phyloP scores from a whole-genome alignment of 2,888 invertebrate genomes.

The Hecatera dysodea region DNA sequence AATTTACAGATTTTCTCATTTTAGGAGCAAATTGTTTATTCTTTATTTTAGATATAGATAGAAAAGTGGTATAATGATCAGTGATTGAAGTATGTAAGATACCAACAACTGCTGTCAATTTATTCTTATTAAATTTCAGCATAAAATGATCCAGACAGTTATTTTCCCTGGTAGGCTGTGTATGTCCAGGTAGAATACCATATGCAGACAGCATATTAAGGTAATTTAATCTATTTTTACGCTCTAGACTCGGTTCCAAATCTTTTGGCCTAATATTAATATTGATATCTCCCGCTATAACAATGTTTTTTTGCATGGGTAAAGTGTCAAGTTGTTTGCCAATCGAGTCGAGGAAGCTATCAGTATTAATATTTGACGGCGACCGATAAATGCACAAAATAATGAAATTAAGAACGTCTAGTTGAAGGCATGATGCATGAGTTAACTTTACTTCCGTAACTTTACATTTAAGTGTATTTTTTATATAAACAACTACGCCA shows the following conservation, averaged over 20 bases:
- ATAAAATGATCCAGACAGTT: too few species aligned
- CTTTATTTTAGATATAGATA: too few species aligned
- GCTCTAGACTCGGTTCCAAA: background rate
- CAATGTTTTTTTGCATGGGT: background rate
- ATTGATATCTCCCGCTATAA: too few species aligned
- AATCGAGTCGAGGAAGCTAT: background rate
- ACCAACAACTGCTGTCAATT: background rate
- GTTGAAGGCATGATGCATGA: background rate
- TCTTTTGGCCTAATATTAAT: slow-evolving; percentile 1
- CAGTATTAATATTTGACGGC: background rate
- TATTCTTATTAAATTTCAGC: background rate
- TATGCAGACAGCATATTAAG: background rate
- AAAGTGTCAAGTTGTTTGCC: background rate
- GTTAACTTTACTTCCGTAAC: background rate
- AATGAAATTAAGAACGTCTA: background rate
- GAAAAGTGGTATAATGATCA: background rate
- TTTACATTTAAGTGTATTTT: background rate
- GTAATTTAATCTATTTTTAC: slow-evolving; percentile 1
- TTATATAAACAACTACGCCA: background rate
- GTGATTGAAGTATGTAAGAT: background rate
- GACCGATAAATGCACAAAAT: background rate
- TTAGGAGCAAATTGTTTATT: background rate
- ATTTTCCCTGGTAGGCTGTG: too few species aligned
- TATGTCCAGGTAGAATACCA: too few species aligned
- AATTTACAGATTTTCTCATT: background rate